phyloP scores from a whole-genome alignment of 2,888 invertebrate genomes.

The Yponomeuta cagnagella region DNA sequence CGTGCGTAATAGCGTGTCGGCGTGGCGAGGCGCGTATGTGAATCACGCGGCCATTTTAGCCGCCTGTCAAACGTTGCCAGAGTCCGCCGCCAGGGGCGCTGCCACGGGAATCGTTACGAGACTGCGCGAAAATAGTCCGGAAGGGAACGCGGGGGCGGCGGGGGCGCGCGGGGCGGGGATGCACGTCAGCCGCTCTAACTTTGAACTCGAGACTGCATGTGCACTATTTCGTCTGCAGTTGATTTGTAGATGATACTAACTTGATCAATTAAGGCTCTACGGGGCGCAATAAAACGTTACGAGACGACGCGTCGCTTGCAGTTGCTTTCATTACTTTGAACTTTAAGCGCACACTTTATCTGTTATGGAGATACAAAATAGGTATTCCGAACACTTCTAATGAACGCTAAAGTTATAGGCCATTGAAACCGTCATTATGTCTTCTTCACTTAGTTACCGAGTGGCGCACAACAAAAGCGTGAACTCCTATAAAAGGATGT shows the following conservation, averaged over 20 bases:
- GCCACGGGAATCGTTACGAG: constrained; percentile 54
- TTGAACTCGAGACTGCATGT: constrained; percentile 16
- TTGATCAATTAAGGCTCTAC: constrained; percentile 44
- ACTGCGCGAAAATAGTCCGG: constrained; percentile 59
- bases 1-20: constrained; percentile 51
- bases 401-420: constrained; percentile 23
- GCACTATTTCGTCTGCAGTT: constrained; percentile 34
- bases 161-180: constrained; percentile 21
- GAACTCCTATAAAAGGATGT: constrained; percentile 32
- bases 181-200: constrained; percentile 11
- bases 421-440: constrained; percentile 8
- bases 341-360: neutral
- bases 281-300: neutral
- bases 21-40: constrained; percentile 63
- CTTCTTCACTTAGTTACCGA: constrained; percentile 3
- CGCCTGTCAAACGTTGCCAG: constrained; percentile 55
- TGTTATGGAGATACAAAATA: no score
- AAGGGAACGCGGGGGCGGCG: constrained; percentile 19
- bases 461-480: constrained; percentile 8
- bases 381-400: neutral
- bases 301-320: neutral
- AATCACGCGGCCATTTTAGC: constrained; percentile 69
- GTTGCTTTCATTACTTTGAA: neutral
- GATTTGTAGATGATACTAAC: constrained; percentile 69
- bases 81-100: constrained; percentile 42